Evolutionary conservation across 2,888 invertebrate species (phyloP).

Genomic region (Hecatera dysodea): DNA sequence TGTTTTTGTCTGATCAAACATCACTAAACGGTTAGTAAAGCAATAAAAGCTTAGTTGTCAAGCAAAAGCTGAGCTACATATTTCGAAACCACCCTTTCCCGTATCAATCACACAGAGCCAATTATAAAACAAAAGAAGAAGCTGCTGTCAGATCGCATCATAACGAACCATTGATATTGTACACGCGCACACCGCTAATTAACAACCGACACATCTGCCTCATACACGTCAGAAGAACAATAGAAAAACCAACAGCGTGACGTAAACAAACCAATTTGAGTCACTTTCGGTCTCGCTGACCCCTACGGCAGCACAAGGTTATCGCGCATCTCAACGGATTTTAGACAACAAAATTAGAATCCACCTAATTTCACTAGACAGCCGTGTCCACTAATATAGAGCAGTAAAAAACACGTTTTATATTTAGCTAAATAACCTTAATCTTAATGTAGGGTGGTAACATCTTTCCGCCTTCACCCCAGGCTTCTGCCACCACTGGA

Average conservation of each 20-base stretch:
- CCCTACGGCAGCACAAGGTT: conserved; percentile 55
- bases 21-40: not conserved
- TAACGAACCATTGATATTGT: conserved; percentile 49
- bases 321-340: conserved; percentile 68
- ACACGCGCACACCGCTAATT: conserved; percentile 47
- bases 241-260: conserved; percentile 67
- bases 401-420: conserved; percentile 82
- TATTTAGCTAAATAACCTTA: conserved; percentile 87
- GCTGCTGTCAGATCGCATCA: conserved; percentile 48
- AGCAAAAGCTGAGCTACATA: not conserved
- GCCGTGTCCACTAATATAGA: conserved; percentile 88
- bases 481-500: not conserved
- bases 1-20: not conserved
- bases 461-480: conserved; percentile 81
- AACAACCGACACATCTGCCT: conserved; percentile 50
- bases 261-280: conserved; percentile 65
- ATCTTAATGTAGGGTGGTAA: conserved; percentile 85
- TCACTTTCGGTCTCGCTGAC: conserved; percentile 55
- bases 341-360: conserved; percentile 69
- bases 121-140: conserved; percentile 48
- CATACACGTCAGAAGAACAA: conserved; percentile 61
- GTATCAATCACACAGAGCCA: conserved; percentile 30
- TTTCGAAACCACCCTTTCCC: not conserved
- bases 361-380: conserved; percentile 86
- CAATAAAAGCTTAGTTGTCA: not conserved